Evolutionary conservation across 2,797 vertebrate species (phyloP).

Genomic region (Vireo griseus): DNA sequence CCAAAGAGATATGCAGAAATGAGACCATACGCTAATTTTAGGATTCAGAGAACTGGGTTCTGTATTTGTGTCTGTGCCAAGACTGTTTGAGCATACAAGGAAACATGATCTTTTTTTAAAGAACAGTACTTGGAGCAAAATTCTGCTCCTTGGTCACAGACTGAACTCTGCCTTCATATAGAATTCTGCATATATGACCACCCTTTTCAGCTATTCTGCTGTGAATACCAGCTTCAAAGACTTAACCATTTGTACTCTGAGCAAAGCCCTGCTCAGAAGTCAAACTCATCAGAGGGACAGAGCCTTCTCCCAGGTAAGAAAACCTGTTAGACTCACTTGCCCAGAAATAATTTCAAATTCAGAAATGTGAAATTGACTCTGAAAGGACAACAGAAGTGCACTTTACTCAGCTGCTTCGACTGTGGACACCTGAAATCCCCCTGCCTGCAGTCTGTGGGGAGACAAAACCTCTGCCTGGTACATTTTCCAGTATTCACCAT

Average conservation of each 20-base stretch:
- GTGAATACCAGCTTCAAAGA: not conserved
- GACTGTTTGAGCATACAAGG: conserved; percentile 27
- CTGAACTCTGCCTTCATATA: not conserved
- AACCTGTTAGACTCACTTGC: not conserved
- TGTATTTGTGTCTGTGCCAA: conserved; percentile 18
- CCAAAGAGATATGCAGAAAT: conserved; percentile 41
- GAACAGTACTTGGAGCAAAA: conserved; percentile 23
- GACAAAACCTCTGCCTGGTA: not conserved
- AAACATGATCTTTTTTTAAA: conserved; percentile 45
- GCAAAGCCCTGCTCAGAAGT: not conserved
- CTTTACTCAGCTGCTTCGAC: not conserved
- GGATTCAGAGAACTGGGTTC: conserved; percentile 59
- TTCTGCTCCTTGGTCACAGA: not conserved
- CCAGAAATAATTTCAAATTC: not conserved
- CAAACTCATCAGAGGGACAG: rapidly evolving
- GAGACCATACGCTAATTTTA: conserved; percentile 59
- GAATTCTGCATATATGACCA: not conserved
- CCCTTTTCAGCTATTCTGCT: not conserved
- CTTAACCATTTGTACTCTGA: not conserved
- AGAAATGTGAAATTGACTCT: not conserved
- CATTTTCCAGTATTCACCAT: not conserved
- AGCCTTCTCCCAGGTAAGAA: not conserved
- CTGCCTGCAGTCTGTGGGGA: rapidly evolving
- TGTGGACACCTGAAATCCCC: not conserved
- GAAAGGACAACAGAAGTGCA: not conserved